Percentiles rank a stretch among this genome's conserved stretches.
Conservation (phyloP, 2,797 vertebrate species). For the Odontamblyopus lacepedii region DNA sequence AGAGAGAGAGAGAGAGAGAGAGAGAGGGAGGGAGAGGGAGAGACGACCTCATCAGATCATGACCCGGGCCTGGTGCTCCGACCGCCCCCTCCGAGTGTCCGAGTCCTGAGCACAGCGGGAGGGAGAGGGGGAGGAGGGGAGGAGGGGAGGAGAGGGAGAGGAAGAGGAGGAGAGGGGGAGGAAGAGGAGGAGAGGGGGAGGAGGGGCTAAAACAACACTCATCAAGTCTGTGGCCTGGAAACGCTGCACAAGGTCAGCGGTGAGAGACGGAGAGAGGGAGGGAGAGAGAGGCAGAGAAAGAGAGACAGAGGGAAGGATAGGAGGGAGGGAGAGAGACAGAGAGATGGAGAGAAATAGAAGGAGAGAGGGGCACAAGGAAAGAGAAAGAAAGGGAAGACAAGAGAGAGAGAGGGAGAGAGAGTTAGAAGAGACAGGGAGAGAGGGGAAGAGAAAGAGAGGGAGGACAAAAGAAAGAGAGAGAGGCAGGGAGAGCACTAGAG, state of each 20-base stretch:
- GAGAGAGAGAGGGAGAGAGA: too few species aligned
- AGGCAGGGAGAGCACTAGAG: not conserved
- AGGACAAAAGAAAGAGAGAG: not conserved
- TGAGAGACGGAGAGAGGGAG: conserved; percentile 6
- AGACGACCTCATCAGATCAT: conserved; percentile 70
- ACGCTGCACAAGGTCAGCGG: conserved; percentile 74
- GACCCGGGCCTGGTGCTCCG: conserved; percentile 66
- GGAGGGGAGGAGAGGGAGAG: conserved; percentile 28
- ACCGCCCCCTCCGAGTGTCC: conserved; percentile 28
- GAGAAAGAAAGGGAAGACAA: not conserved
- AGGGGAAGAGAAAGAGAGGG: not conserved
- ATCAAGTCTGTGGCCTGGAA: conserved; percentile 77
- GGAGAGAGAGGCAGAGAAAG: not conserved
- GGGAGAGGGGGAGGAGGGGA: conserved; percentile 32
- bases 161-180: conserved; percentile 23
- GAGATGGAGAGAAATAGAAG: too few species aligned
- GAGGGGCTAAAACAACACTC: conserved; percentile 74
- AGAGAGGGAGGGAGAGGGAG: conserved; percentile 66
- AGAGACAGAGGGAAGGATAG: not conserved
- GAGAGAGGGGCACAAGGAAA: too few species aligned
- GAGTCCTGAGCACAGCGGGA: conserved; percentile 80
- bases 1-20: conserved; percentile 66
- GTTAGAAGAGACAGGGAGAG: too few species aligned
- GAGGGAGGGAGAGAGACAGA: not conserved
- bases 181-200: conserved; percentile 27